Percentiles rank a stretch among this genome's conserved stretches.
Conservation (phyloP, 2,113 vertebrate genomes). For the Holacanthus passer region DNA sequence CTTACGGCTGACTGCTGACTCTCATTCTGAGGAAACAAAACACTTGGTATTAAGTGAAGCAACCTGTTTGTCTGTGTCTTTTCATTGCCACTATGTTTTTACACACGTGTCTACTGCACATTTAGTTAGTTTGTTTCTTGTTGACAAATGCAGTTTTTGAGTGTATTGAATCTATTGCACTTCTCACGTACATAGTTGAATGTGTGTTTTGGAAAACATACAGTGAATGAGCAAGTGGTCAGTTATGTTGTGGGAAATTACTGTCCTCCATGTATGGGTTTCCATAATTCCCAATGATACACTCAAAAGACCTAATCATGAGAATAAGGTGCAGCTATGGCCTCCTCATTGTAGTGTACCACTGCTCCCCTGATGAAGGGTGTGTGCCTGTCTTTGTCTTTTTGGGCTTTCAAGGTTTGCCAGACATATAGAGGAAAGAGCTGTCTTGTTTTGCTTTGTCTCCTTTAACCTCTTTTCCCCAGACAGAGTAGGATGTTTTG, state of each 20-base stretch:
- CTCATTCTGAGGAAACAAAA: conserved; percentile 63
- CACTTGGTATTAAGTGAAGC: conserved; percentile 25
- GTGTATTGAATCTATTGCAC: neutral
- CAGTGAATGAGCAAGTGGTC: neutral
- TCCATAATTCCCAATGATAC: conserved; percentile 57
- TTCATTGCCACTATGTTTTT: conserved; percentile 11
- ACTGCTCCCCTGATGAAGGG: conserved; percentile 46
- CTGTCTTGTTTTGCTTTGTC: conserved; percentile 30
- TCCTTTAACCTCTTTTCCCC: conserved; percentile 34
- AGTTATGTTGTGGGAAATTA: conserved; percentile 43
- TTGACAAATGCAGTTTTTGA: conserved; percentile 6
- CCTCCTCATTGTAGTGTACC: conserved; percentile 50
- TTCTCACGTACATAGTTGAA: neutral
- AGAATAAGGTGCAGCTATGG: conserved; percentile 64
- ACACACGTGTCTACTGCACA: neutral
- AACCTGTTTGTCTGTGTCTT: conserved; percentile 15
- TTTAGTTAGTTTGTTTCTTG: neutral
- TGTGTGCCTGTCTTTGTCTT: conserved; percentile 62
- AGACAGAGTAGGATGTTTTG: conserved; percentile 57
- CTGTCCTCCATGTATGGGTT: conserved; percentile 46
- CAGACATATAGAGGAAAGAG: conserved; percentile 34
- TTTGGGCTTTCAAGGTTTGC: conserved; percentile 44
- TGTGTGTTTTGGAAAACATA: conserved; percentile 38
- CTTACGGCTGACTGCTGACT: conserved; percentile 68
- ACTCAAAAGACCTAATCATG: conserved; percentile 69